Evolutionary conservation across 2,888 invertebrate species (phyloP), one percentile per base, ranked within the genome.

Genomic region (Sisyra terminalis): DNA sequence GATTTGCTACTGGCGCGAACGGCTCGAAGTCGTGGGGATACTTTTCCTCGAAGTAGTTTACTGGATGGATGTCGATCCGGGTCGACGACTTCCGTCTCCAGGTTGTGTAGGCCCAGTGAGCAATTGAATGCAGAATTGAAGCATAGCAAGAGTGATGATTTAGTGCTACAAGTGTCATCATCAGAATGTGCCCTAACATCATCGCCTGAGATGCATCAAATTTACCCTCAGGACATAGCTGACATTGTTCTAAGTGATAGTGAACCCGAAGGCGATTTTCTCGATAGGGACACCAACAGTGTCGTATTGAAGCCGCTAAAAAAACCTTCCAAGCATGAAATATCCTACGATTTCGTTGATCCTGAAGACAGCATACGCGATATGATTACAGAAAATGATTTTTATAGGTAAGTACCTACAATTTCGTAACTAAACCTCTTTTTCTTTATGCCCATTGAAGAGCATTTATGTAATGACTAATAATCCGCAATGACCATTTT

Each of bases 361-460:
- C 73, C 74, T n/a, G 72, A 73, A 53, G 72, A 73, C 51, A 71
- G 71, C 48, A 72, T 74, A 47, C 60, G 72, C 42, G 74, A 73
- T 54, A 73, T 74, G 52, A 69, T 74, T 45, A 69, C 70, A 7
- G 73, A 72, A 53, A 73, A 74, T 53, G 73, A 74, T 56, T 66
- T 74, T 52, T 73, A 73, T 57, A 68, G 70, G 73, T 73, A 53
- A 50, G 53, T 52, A 29, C 9, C 10, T 40, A 29, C 40, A 30
- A 29, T 40, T 40, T 3, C 17, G 2, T 16, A 37, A 16, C 16
- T 16, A 2, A 37, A 37, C n/a, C 8, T 2, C 7, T 14, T 37
- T n/a, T n/a, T 16, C 17, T 3, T 16, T 4, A 37, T 14, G 16
- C 16, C 14, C 17, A 37, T 15, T 37, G 16, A 37, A 16, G 15